These are phyloP conservation scores for Eospalax fontanierii DNA, from an alignment of 2,797 vertebrate genomes.

Conservation along the genomic window DNA sequence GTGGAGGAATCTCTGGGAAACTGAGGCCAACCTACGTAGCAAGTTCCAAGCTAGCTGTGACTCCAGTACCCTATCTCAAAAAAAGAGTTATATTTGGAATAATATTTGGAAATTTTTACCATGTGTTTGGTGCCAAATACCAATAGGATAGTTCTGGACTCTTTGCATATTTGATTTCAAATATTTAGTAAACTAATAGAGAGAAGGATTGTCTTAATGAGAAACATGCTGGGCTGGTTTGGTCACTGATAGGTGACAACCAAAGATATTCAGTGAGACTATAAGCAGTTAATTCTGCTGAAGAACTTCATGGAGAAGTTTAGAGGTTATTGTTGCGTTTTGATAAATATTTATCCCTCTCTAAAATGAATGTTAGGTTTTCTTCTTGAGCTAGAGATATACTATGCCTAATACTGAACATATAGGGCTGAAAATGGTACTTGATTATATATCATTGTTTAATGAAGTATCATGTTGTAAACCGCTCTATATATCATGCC, in stretches of 20 bases:
- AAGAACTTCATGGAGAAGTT: slow-evolving; percentile 84
- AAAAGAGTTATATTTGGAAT: slow-evolving; percentile 17
- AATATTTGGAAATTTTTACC: slow-evolving; percentile 38
- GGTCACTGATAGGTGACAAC: slow-evolving; percentile 70
- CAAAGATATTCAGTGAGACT: slow-evolving; percentile 74
- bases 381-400: neutral
- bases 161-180: slow-evolving; percentile 43
- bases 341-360: slow-evolving; percentile 9
- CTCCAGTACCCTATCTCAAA: too few relatives aligned
- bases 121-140: neutral
- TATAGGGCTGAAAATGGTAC: neutral
- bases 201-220: slow-evolving; percentile 61
- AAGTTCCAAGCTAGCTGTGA: too few relatives aligned
- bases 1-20: too few relatives aligned
- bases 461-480: neutral
- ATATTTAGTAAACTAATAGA: slow-evolving; percentile 76
- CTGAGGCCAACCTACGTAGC: too few relatives aligned
- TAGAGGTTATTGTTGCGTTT: slow-evolving; percentile 76
- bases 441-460: slow-evolving; percentile 29
- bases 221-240: slow-evolving; percentile 80
- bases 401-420: neutral
- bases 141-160: slow-evolving; percentile 68
- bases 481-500: neutral
- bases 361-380: neutral
- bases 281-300: slow-evolving; percentile 80